Conservation (phyloP, 92 coral and sea anemone genomes). For the Muricea muricata region DNA sequence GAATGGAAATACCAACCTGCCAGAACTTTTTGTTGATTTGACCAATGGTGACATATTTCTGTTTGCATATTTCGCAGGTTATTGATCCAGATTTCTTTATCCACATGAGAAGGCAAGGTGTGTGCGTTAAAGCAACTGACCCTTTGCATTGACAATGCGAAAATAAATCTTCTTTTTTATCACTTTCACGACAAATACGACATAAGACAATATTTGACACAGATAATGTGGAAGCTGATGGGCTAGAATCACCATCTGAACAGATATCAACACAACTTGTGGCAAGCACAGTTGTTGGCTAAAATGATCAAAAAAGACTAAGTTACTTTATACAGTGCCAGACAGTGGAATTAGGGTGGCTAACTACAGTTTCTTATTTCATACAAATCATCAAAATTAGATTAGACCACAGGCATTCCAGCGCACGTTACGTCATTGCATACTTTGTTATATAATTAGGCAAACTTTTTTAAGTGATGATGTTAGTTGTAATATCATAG, state of each 20-base stretch:
- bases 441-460: too few relatives aligned
- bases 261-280: not conserved
- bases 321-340: too few relatives aligned
- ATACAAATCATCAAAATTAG: too few relatives aligned
- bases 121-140: slow-evolving; percentile 91
- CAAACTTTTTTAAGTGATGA: too few relatives aligned
- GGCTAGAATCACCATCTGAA: not conserved
- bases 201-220: slow-evolving; percentile 71
- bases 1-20: slow-evolving; percentile 75
- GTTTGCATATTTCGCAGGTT: slow-evolving; percentile 88
- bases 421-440: too few relatives aligned
- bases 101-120: slow-evolving; percentile 89
- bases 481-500: too few relatives aligned
- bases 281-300: not conserved
- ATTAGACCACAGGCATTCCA: too few relatives aligned
- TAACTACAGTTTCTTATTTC: too few relatives aligned
- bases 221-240: slow-evolving; percentile 1
- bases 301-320: too few relatives aligned
- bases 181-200: slow-evolving; percentile 86
- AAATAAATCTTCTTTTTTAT: slow-evolving; percentile 82
- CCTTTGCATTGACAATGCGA: slow-evolving; percentile 89
- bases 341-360: too few relatives aligned
- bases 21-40: slow-evolving; percentile 81
- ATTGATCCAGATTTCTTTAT: slow-evolving; percentile 93
- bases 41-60: slow-evolving; percentile 85